phyloP scores from a whole-genome alignment of 2,797 vertebrate genomes.

The Ibycter americanus region DNA sequence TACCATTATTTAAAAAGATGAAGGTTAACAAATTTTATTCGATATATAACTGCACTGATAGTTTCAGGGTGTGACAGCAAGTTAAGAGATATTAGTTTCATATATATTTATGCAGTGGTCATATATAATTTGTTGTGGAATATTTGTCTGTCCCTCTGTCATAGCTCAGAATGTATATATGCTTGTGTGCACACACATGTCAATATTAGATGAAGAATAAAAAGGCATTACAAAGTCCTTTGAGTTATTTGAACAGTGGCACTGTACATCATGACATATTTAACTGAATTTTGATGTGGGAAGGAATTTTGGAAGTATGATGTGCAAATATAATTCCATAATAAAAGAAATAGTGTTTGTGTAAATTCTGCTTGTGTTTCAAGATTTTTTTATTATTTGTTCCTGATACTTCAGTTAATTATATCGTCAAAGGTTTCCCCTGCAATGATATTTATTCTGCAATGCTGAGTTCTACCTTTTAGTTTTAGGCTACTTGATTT shows the following conservation, averaged over 20 bases:
- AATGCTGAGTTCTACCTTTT: background rate
- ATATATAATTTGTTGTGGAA: background rate
- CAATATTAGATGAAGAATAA: background rate
- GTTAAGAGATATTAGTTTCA: background rate
- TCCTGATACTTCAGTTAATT: background rate
- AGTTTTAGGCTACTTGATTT: constrained; percentile 46
- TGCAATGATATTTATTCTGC: background rate
- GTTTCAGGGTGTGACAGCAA: background rate
- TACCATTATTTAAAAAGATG: background rate
- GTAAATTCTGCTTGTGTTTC: background rate
- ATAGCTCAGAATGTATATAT: background rate
- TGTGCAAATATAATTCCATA: background rate
- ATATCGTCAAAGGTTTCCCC: background rate
- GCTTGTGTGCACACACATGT: background rate
- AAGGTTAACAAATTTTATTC: background rate
- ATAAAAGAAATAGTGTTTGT: background rate
- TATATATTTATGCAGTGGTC: background rate
- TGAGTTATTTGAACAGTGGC: background rate
- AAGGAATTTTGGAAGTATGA: background rate
- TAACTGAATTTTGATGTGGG: background rate
- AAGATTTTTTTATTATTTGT: background rate
- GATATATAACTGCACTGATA: background rate
- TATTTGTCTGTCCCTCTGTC: background rate
- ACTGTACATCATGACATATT: background rate
- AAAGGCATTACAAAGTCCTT: background rate